Evolutionary conservation across 2,113 vertebrate species (phyloP).

Genomic region (Xiphias gladius): DNA sequence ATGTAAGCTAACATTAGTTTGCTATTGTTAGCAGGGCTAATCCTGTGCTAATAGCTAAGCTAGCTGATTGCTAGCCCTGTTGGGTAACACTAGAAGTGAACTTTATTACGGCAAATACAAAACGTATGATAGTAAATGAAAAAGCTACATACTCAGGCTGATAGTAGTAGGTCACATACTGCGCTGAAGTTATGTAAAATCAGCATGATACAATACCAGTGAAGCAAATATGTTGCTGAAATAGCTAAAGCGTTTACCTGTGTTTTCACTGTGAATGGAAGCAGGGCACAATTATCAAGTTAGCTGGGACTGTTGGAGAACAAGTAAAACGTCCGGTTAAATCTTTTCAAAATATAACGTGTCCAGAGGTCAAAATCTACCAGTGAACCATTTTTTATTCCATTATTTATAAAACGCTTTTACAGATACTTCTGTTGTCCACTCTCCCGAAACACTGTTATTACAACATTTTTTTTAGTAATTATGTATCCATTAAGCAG

Average conservation of each 20-base stretch:
- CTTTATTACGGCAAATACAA: conserved; percentile 52
- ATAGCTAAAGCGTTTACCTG: conserved; percentile 52
- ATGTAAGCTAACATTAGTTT: background rate
- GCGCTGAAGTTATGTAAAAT: background rate
- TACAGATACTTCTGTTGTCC: too few relatives aligned
- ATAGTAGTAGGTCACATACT: background rate
- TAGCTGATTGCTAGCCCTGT: conserved; percentile 30
- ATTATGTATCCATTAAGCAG: background rate
- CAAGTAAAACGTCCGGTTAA: background rate
- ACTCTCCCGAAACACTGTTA: background rate
- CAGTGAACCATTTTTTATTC: too few relatives aligned
- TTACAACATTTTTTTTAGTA: background rate
- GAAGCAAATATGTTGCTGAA: background rate
- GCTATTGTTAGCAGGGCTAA: conserved; percentile 50
- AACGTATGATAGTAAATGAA: background rate
- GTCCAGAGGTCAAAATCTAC: too few relatives aligned
- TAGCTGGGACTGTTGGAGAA: background rate
- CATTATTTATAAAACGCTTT: too few relatives aligned
- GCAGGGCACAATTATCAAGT: background rate
- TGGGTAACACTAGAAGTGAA: conserved; percentile 53
- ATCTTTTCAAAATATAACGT: conserved; percentile 46
- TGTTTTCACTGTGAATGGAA: conserved; percentile 44
- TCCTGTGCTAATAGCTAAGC: conserved; percentile 56
- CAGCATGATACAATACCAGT: too few relatives aligned
- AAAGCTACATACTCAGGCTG: background rate